Base-by-base conservation (phyloP, 2,113 vertebrate species). In the Eira barbara region DNA sequence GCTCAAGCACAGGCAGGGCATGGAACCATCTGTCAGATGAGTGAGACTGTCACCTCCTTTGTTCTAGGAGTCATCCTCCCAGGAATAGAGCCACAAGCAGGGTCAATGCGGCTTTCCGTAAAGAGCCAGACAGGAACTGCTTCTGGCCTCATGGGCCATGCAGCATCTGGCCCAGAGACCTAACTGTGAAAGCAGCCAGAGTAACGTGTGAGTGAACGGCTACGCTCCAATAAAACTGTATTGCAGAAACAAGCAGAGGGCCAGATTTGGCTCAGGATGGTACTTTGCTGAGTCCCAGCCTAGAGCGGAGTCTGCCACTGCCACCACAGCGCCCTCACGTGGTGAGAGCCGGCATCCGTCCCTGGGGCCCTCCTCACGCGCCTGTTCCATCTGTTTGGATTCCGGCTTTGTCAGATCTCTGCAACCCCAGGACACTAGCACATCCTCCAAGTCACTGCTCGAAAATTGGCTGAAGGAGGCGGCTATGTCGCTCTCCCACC, bases 181-280 rank as follows among this genome's bases (percentile, higher is more conserved):
- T 29, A 11, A 31, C 79, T 69, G 11, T 0, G 4, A 17, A 47
- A 9, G 9, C n/a, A 14, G 73, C 63, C 25, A 27, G 1, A 34
- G 3, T 1, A 12, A 18, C 25, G 0, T 3, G 0, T 3, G 0
- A 6, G 7, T 0, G 25, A n/a, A 36, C 0, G 13, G 18, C 65
- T n/a, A 0, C 2, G n/a, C 27, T 45, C 65, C 3, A 6, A 14
- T 21, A 47, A 63, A 52, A 42, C 65, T n/a, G 42, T 27, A 49
- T 17, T 25, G 29, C 10, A n/a, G 36, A n/a, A 45, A 13, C 7
- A 45, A n/a, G 42, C 4, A 0, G 8, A 0, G 8, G 23, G 55
- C n/a, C 1, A 0, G 25, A 4, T 31, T 2, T 71, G 80, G 47
- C n/a, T 36, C 31, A 12, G 29, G 52, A 63, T 34, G 3, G 6